Base-by-base conservation (phyloP, 2,888 invertebrate species). In the Drosophila pegasa region DNA sequence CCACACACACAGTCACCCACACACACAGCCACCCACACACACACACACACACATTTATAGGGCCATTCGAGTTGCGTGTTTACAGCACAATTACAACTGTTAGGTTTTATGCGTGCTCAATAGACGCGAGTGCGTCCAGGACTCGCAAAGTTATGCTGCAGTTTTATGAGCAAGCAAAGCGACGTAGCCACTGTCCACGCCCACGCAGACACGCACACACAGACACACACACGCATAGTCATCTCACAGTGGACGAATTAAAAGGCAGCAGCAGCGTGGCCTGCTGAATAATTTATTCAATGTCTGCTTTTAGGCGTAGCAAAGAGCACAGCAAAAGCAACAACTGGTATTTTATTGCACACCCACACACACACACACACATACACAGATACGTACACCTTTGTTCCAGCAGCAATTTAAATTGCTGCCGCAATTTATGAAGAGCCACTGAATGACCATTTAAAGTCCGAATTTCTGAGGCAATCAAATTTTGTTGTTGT, bases 51-150 rank as follows among this genome's bases (percentile, higher is more conserved):
- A 61, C 84, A 74, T 88, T 88, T 79, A 71, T 71, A 88, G 80
- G 71, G 78, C 78, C 87, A 85, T 89, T 88, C 27, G 73, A 89
- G 89, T 87, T 88, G 89, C 84, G 87, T 85, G 85, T 85, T 85
- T 85, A 85, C 85, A 85, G 87, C 89, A 77, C 87, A 85, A 85
- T 85, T 85, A 85, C 85, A 89, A 88, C 87, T 75, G 88, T 85
- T 88, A 72, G 89, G 84, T 89, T 89, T 85, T 88, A 89, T 89
- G 89, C 61, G 86, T 71, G 75, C 78, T 78, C 87, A 70, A 87
- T 83, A 58, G 74, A 71, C 54, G 63, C 51, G 47, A 63, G 58
- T 54, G 60, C 47, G 66, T 45, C 71, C 73, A 61, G 55, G 25
- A 35, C 38, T 55, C 57, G 75, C 56, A 84, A 83, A 80, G 86